Evolutionary conservation across 2,797 vertebrate genomes (phyloP).

Genomic region (Poecilia gillii): DNA sequence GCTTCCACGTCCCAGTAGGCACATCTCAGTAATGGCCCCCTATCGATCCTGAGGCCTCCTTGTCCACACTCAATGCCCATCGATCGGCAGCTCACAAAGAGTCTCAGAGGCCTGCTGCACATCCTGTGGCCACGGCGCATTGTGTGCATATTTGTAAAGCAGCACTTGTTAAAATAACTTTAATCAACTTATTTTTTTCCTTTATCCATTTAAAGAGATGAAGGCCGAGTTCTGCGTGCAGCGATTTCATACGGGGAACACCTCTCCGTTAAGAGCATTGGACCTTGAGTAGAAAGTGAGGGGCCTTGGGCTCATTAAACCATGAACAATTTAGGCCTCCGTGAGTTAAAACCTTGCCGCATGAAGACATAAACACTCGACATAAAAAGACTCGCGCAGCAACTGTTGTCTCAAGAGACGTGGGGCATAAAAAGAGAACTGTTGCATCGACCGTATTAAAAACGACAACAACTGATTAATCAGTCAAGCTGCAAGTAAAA

Average conservation of each 20-base stretch:
- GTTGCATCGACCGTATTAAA: slow-evolving; percentile 46
- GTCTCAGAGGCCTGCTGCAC: slow-evolving; percentile 74
- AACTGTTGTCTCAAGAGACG: slow-evolving; percentile 41
- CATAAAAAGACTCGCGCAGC: slow-evolving; percentile 40
- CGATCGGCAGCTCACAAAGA: slow-evolving; percentile 73
- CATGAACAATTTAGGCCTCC: slow-evolving; percentile 31
- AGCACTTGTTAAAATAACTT: slow-evolving; percentile 31
- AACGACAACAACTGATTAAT: slow-evolving; percentile 66
- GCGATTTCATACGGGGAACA: background rate
- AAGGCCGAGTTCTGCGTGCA: background rate
- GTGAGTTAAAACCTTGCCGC: slow-evolving; percentile 39
- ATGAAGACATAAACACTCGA: slow-evolving; percentile 47
- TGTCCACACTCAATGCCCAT: slow-evolving; percentile 80
- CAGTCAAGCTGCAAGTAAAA: slow-evolving; percentile 77
- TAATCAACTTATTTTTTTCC: slow-evolving; percentile 3
- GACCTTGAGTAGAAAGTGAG: slow-evolving; percentile 44
- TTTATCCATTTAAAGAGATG: background rate
- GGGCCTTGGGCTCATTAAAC: slow-evolving; percentile 52
- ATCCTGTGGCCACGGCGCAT: slow-evolving; percentile 54
- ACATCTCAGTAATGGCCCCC: slow-evolving; percentile 78
- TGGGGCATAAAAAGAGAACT: slow-evolving; percentile 59
- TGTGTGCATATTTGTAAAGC: slow-evolving; percentile 42
- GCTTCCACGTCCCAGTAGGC: slow-evolving; percentile 65
- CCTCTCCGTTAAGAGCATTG: slow-evolving; percentile 5
- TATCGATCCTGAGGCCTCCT: slow-evolving; percentile 77